A percentile compares a stretch with the other conserved stretches of the same genome.
Conservation (phyloP, 2,888 invertebrate genomes). For the Rosalia funebris region DNA sequence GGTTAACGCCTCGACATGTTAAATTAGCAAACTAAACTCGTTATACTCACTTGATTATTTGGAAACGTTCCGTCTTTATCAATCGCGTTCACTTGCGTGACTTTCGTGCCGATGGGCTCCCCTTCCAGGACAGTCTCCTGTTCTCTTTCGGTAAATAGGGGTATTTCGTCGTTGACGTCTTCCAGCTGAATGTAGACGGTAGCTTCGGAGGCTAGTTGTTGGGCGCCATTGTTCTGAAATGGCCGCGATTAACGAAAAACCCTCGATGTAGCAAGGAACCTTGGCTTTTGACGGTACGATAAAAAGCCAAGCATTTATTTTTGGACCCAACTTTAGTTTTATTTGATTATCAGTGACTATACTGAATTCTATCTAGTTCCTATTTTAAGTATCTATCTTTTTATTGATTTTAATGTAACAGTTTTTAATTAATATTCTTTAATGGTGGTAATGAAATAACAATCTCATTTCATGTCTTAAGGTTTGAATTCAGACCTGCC, state of each 20-base stretch:
- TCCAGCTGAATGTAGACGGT: constrained; percentile 93
- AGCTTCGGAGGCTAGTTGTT: constrained; percentile 93
- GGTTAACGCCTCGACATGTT: constrained; percentile 1
- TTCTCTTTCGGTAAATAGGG: constrained; percentile 93
- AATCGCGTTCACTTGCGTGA: constrained; percentile 95
- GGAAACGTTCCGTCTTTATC: constrained; percentile 96
- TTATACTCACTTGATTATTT: constrained; percentile 83
- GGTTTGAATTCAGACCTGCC: no score
- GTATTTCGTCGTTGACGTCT: constrained; percentile 97
- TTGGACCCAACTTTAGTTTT: no score
- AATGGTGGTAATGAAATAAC: no score
- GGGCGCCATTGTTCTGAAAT: constrained; percentile 90
- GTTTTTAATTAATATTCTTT: no score
- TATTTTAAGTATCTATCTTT: no score
- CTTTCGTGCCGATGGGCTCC: constrained; percentile 93
- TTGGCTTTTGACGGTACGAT: no score
- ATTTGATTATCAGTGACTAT: no score
- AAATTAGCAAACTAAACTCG: constrained; percentile 17
- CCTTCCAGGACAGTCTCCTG: constrained; percentile 96
- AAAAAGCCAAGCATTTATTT: no score
- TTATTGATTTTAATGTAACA: no score
- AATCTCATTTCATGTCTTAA: no score
- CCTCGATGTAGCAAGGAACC: constrained; percentile 14
- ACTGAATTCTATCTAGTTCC: no score
- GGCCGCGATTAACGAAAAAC: background rate